Base-by-base conservation (phyloP, 2,113 vertebrate species). In the Bos indicus region DNA sequence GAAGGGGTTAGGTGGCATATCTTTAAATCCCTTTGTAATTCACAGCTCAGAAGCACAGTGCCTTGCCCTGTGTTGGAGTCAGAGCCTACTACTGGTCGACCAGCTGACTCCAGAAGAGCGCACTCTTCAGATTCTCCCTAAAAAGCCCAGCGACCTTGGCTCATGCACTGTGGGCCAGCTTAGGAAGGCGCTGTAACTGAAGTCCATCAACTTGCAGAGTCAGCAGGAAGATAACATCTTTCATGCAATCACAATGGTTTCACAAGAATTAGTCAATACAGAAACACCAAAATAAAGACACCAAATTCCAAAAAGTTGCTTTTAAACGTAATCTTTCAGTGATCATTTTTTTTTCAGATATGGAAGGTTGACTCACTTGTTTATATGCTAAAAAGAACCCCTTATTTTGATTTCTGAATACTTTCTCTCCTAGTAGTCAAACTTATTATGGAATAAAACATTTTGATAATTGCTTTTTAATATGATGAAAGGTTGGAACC, bases 341-440 rank as follows among this genome's bases (percentile, higher is more conserved):
- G 90, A 91, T n/a, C 25, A 21, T 60, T 96, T 96, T 82, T 84
- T 96, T 64, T 64, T 92, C 81, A 90, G 48, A 86, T 94, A 90
- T 60, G 57, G 43, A 97, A 30, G 30, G 46, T 97, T 97, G 97
- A 95, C 91, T 98, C 97, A 96, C 94, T 93, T 98, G 98, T 98
- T 97, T 98, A 97, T 98, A 96, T 97, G 94, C 86, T 96, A 95
- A 98, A 98, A 98, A 96, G 96, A 95, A 59, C 71, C 36, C 78
- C 46, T 98, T 97, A 97, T 98, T 98, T 98, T 98, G 98, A 97
- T 97, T 96, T 96, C 82, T 97, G 97, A 97, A 98, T 95, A 96
- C 93, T 93, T 98, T 98, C 56, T 96, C 94, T 95, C 60, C 52
- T 97, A 96, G 91, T 97, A 97, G 96, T 97, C 97, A 98, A 98